phyloP scores from a whole-genome alignment of 2,797 vertebrate species.

The Etheostoma nigrum region DNA sequence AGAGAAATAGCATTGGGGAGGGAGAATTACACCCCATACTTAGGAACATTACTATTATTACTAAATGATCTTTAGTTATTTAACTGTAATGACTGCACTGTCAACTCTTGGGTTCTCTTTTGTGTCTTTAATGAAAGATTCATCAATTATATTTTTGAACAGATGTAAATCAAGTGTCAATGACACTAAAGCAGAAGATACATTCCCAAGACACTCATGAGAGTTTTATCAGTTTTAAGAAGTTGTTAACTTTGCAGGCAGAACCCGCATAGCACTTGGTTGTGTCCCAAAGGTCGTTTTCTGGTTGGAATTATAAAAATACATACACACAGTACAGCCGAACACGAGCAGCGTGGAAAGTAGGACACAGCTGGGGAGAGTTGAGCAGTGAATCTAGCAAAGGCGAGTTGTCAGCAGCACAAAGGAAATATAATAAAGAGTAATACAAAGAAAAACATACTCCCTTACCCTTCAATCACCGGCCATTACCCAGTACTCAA shows the following conservation, averaged over 20 bases:
- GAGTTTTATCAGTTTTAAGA: constrained; percentile 38
- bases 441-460: not conserved
- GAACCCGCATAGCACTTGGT: constrained; percentile 46
- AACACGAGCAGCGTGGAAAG: constrained; percentile 67
- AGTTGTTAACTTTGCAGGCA: constrained; percentile 54
- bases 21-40: constrained; percentile 17
- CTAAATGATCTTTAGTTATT: not conserved
- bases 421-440: constrained; percentile 21
- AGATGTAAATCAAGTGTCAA: constrained; percentile 17
- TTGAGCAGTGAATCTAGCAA: constrained; percentile 54
- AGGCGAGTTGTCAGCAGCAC: constrained; percentile 44
- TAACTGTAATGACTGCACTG: not conserved
- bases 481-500: not conserved
- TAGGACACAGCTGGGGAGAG: constrained; percentile 79
- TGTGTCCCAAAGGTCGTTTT: constrained; percentile 49
- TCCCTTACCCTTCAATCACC: constrained; percentile 14
- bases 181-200: constrained; percentile 12
- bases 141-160: not conserved
- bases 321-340: constrained; percentile 41
- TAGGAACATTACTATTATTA: not conserved
- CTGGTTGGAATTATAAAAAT: constrained; percentile 66
- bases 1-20: not conserved
- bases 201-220: constrained; percentile 20
- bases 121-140: not conserved
- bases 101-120: not conserved